Percentiles rank a stretch among this genome's conserved stretches.
These are phyloP conservation scores for Thymelicus acteon DNA, from an alignment of 2,888 invertebrate species.

Conservation along the genomic window DNA sequence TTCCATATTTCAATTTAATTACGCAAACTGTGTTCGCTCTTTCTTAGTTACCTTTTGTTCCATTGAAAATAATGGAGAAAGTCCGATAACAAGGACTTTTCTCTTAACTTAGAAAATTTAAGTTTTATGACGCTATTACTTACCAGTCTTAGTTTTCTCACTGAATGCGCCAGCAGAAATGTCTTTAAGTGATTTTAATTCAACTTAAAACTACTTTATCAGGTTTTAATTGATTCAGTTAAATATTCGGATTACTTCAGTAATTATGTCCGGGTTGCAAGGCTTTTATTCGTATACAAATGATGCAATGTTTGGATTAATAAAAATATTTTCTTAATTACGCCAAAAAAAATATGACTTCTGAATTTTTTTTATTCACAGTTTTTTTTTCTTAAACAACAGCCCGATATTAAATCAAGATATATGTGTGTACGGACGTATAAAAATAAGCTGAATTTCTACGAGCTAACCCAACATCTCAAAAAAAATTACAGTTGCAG, in stretches of 20 bases:
- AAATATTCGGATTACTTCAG: too few relatives aligned
- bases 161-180: slow-evolving; percentile 14
- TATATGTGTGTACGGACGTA: too few relatives aligned
- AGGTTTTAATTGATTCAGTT: background rate
- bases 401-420: too few relatives aligned
- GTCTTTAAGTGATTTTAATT: slow-evolving; percentile 17
- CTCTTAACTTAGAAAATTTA: slow-evolving; percentile 27
- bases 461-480: background rate
- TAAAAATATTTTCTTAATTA: too few relatives aligned
- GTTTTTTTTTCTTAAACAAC: too few relatives aligned
- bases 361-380: too few relatives aligned
- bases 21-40: background rate
- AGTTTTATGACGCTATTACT: slow-evolving; percentile 31
- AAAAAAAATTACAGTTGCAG: background rate
- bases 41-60: slow-evolving; percentile 5
- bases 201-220: slow-evolving; percentile 4
- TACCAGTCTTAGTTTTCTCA: slow-evolving; percentile 18
- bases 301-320: background rate
- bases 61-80: slow-evolving; percentile 13
- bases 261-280: too few relatives aligned
- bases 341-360: too few relatives aligned
- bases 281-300: too few relatives aligned
- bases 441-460: background rate
- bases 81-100: slow-evolving; percentile 26
- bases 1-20: slow-evolving; percentile 3